Conservation (phyloP, 1,140 invertebrate species). For the Anagrus nilaparvatae region DNA sequence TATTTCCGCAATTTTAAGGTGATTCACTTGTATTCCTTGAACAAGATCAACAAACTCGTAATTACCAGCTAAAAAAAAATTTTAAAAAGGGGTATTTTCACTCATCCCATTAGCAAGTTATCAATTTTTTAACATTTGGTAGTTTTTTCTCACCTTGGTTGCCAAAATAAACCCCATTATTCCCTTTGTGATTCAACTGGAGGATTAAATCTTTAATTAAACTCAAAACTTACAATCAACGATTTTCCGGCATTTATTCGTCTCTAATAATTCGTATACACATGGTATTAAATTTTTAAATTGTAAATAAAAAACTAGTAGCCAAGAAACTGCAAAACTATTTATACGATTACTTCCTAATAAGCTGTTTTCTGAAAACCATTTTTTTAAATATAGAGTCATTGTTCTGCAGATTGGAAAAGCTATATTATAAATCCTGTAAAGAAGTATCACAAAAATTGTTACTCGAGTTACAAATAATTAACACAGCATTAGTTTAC, state of each 20-base stretch:
- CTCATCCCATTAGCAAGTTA: no score
- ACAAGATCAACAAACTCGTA: no score
- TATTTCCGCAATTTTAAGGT: no score
- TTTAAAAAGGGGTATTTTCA: slow-evolving; percentile 9
- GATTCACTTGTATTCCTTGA: no score
- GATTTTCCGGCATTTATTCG: not conserved
- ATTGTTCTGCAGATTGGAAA: slow-evolving; percentile 30
- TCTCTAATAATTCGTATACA: slow-evolving; percentile 11
- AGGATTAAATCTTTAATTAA: not conserved
- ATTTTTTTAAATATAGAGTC: slow-evolving; percentile 42
- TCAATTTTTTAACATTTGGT: no score
- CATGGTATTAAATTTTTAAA: slow-evolving; percentile 13
- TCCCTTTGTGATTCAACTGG: no score
- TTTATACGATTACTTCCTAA: slow-evolving; percentile 17
- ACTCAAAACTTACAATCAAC: slow-evolving; percentile 7
- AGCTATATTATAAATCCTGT: slow-evolving; percentile 31
- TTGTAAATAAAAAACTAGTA: slow-evolving; percentile 31
- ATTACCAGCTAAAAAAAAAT: no score
- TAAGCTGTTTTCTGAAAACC: slow-evolving; percentile 28
- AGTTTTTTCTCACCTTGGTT: no score
- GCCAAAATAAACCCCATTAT: no score
- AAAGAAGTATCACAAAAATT: slow-evolving; percentile 20
- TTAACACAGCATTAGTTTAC: no score
- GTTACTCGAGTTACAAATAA: not conserved
- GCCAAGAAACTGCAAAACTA: slow-evolving; percentile 26